These are phyloP conservation scores for Drosophila birchii DNA, from an alignment of 2,888 invertebrate species.

Conservation along the genomic window DNA sequence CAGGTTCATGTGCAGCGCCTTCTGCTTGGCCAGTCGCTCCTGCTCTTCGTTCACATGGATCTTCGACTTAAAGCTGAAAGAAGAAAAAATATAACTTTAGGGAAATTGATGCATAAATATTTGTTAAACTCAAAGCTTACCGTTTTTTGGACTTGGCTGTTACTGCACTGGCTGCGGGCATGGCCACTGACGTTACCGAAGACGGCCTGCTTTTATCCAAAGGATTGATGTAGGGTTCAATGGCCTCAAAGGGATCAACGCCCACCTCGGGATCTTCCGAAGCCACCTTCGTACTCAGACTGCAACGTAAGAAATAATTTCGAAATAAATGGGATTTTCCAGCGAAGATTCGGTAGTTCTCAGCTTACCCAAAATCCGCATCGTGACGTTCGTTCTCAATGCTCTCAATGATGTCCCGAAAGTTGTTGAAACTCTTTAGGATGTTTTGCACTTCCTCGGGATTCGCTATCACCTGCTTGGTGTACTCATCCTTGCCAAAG, in stretches of 20 bases:
- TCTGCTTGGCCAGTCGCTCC: slow-evolving; percentile 83
- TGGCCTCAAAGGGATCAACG: slow-evolving; percentile 72
- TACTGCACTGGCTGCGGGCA: slow-evolving; percentile 18
- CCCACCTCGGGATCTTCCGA: slow-evolving; percentile 45
- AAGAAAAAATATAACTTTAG: not conserved
- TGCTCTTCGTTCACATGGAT: slow-evolving; percentile 76
- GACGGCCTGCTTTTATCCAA: slow-evolving; percentile 40
- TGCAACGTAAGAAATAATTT: slow-evolving; percentile 18
- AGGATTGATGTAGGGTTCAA: slow-evolving; percentile 73
- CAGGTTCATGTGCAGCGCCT: slow-evolving; percentile 86
- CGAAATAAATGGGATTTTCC: not conserved
- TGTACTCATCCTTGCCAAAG: slow-evolving; percentile 77
- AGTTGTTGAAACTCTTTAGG: slow-evolving; percentile 82
- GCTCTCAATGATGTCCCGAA: slow-evolving; percentile 81
- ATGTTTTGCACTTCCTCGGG: slow-evolving; percentile 79
- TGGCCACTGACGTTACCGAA: not conserved
- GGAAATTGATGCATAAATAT: too few relatives aligned
- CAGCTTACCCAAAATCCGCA: slow-evolving; percentile 52
- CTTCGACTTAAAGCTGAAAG: slow-evolving; percentile 79
- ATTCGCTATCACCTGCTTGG: slow-evolving; percentile 65
- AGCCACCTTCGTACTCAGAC: slow-evolving; percentile 49
- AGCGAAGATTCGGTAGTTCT: not conserved
- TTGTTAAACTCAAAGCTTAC: slow-evolving; percentile 20
- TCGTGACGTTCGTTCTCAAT: slow-evolving; percentile 76
- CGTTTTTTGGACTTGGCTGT: slow-evolving; percentile 68